Base-by-base conservation (phyloP, 2,113 vertebrate species). In the Paedocypris sp. region DNA sequence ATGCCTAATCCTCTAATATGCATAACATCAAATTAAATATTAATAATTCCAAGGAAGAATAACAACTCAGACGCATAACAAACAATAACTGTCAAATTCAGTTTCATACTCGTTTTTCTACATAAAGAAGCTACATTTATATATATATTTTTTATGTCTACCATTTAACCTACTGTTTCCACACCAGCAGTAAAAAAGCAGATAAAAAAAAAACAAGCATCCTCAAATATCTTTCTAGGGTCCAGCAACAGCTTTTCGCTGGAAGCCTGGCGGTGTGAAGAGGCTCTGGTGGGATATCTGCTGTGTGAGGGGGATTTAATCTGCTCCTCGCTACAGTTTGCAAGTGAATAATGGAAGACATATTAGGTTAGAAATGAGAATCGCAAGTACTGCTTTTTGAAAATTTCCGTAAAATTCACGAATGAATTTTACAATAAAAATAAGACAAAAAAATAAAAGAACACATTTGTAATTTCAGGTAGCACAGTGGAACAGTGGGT, bases 261-360 rank as follows among this genome's bases (percentile, higher is more conserved):
- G 46, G 25, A 52, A 49, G 16, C 13, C 39, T 39, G 26, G 20
- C 11, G 57, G 11, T 36, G 38, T 53, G 51, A 20, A 50, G 63
- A 41, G 50, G 58, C 18, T 46, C 39, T 35, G 39, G 58, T 35
- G 18, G 42, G 38, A 39, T 50, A 41, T 69, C 47, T 64, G 62
- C 67, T 69, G 39, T 32, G 73, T 77, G 78, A 73, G 75, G 64
- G 72, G 77, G 79, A 79, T 79, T 82, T 83, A 84, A 83, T 86
- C 78, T 39, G 49, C 51, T 79, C 66, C 77, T 82, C 72, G 47
- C 38, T 61, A 59, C 20, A 74, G 66, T 35, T 9, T 15, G 16
- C 52, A 48, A 42, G 43, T 75, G 66, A 83, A 84, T 85, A 78
- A 84, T 81, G 79, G 71, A 83, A 73, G 68, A 79, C 71, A 54